phyloP scores from a whole-genome alignment of 2,113 vertebrate genomes.

The Strix aluco region DNA sequence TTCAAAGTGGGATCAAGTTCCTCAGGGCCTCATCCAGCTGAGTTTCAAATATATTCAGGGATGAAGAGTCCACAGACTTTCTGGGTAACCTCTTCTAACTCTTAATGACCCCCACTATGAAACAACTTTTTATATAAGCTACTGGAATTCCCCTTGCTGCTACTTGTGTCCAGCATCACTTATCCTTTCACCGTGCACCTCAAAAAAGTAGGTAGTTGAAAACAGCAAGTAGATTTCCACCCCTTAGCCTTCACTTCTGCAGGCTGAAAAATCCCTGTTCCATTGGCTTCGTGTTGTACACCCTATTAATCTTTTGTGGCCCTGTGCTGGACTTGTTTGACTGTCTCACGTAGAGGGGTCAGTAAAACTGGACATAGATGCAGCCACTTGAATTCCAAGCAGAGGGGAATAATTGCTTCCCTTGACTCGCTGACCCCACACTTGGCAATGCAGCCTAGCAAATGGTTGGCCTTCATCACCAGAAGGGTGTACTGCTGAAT shows the following conservation, averaged over 20 bases:
- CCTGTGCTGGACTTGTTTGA: neutral
- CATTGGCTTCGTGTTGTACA: neutral
- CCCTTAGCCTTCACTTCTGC: neutral
- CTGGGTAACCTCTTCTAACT: neutral
- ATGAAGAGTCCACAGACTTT: neutral
- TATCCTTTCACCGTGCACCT: neutral
- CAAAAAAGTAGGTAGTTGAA: neutral
- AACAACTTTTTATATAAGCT: neutral
- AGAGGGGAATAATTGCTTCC: neutral
- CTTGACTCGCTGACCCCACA: neutral
- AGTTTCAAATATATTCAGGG: neutral
- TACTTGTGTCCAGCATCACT: neutral
- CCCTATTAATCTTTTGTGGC: neutral
- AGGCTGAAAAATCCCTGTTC: neutral
- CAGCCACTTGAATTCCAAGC: neutral
- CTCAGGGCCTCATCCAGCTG: neutral
- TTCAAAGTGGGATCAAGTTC: neutral
- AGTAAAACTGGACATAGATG: neutral
- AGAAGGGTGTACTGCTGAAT: neutral
- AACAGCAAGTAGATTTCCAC: neutral
- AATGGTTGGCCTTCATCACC: neutral
- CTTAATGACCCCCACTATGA: neutral
- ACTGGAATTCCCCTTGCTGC: neutral
- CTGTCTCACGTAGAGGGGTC: neutral
- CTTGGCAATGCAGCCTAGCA: neutral